Base-by-base conservation (phyloP, 2,797 vertebrate species). In the Galaxias olidus region DNA sequence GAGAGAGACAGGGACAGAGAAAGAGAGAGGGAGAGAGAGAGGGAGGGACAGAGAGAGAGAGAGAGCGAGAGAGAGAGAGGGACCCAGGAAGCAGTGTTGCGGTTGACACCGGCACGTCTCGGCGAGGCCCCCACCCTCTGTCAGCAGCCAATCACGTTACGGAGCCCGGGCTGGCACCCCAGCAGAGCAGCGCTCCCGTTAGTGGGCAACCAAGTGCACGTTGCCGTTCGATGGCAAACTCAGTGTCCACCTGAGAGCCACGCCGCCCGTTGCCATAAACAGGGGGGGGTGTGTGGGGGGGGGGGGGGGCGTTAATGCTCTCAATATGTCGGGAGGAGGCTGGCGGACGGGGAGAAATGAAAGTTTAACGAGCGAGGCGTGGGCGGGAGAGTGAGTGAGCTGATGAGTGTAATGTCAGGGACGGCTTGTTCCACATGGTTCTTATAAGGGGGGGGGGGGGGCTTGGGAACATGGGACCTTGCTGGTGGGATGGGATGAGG, bases 371-470 rank as follows among this genome's bases (percentile, higher is more conserved):
- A 62, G 15, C 50, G 11, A 52, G 48, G 47, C 52, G 67, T 53
- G 68, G 48, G 66, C 61, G 56, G 69, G 61, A 18, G 54, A 30
- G 66, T 47, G 50, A 51, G 51, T 12, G 50, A 70, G 42, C 62
- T 58, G 63, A 76, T 68, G 71, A 71, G 64, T 65, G 67, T 76
- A 83, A 88, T 87, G 89, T 93, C 93, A 92, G 82, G 91, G 86
- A 90, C 93, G 92, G 92, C 89, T 87, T 82, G 81, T 86, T 90
- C 89, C 95, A 97, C 90, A 89, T 95, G 95, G 88, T 95, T 94
- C 91, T 89, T 84, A 95, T 96, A 92, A 95, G 85, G 88, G n/a
- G 50, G 17, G 50, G 17, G 10, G n/a, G 9, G 4, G 82, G 85
- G 86, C 82, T 93, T 94, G 92, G 93, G 91, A 93, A 94, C 92